These are phyloP conservation scores for Rhingia campestris DNA, from an alignment of 2,888 invertebrate species.

Conservation along the genomic window DNA sequence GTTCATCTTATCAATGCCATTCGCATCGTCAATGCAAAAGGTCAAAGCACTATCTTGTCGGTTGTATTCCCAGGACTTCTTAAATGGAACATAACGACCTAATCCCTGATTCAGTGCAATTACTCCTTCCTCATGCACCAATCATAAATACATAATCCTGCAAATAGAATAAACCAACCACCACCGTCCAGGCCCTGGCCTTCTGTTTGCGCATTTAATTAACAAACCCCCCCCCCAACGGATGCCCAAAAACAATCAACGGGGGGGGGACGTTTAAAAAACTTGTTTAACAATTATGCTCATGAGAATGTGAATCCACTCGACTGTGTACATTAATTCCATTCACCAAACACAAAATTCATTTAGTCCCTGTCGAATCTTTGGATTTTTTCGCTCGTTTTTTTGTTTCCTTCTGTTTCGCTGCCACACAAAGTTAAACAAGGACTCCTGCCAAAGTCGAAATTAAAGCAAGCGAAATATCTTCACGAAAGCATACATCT, in stretches of 20 bases:
- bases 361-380: constrained; percentile 19
- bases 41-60: constrained; percentile 18
- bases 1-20: constrained; percentile 3
- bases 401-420: background rate
- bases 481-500: constrained; percentile 8
- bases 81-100: constrained; percentile 29
- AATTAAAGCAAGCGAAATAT: constrained; percentile 40
- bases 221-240: constrained; percentile 27
- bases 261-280: constrained; percentile 4
- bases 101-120: constrained; percentile 45
- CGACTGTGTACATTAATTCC: constrained; percentile 34
- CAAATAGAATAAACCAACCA: background rate
- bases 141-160: constrained; percentile 42
- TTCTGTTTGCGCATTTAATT: constrained; percentile 26
- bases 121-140: constrained; percentile 20
- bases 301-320: constrained; percentile 44
- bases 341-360: constrained; percentile 47
- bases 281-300: constrained; percentile 47
- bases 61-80: constrained; percentile 12
- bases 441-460: constrained; percentile 26
- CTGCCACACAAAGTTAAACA: constrained; percentile 31
- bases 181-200: background rate
- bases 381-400: background rate
- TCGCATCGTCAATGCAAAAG: constrained; percentile 14
- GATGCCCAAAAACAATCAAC: constrained; percentile 35